Percentiles rank a stretch among this genome's conserved stretches.
Conservation (phyloP, 2,113 vertebrate genomes). For the Serilophus lunatus region DNA sequence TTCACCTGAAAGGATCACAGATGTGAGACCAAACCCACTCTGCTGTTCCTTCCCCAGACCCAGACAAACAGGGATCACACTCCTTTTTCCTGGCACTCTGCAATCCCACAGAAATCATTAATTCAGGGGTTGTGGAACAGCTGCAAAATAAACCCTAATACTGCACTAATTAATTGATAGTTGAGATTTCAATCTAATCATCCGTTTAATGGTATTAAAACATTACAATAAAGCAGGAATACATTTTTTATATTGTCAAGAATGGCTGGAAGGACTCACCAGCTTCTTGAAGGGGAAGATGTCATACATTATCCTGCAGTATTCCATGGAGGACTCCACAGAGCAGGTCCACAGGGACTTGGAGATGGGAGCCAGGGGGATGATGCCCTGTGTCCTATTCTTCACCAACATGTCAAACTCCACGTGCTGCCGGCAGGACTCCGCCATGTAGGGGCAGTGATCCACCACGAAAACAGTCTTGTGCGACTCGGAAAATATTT, state of each 20-base stretch:
- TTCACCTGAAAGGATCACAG: slow-evolving; percentile 79
- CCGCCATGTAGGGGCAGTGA: slow-evolving; percentile 98
- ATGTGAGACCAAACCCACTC: neutral
- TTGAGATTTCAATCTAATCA: neutral
- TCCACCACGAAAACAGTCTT: slow-evolving; percentile 99
- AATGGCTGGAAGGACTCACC: slow-evolving; percentile 70
- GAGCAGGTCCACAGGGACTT: slow-evolving; percentile 98
- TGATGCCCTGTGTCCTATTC: slow-evolving; percentile 91
- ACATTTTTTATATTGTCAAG: neutral
- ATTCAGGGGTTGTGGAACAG: neutral
- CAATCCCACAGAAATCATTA: neutral
- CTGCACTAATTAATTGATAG: neutral
- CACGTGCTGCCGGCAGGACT: slow-evolving; percentile 94
- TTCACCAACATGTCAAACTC: slow-evolving; percentile 98
- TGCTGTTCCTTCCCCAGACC: neutral
- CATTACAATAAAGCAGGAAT: neutral
- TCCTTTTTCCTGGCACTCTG: fast-evolving
- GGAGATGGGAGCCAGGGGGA: slow-evolving; percentile 93
- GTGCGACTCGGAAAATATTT: slow-evolving; percentile 93
- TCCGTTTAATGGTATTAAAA: neutral
- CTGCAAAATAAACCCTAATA: neutral
- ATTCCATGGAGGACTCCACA: slow-evolving; percentile 97
- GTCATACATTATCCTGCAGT: slow-evolving; percentile 96
- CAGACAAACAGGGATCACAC: neutral
- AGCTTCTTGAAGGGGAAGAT: slow-evolving; percentile 92